A percentile compares a stretch with the other conserved stretches of the same genome.
Evolutionary conservation across 2,113 vertebrate genomes (phyloP).

Genomic region (Beaufortia kweichowensis): DNA sequence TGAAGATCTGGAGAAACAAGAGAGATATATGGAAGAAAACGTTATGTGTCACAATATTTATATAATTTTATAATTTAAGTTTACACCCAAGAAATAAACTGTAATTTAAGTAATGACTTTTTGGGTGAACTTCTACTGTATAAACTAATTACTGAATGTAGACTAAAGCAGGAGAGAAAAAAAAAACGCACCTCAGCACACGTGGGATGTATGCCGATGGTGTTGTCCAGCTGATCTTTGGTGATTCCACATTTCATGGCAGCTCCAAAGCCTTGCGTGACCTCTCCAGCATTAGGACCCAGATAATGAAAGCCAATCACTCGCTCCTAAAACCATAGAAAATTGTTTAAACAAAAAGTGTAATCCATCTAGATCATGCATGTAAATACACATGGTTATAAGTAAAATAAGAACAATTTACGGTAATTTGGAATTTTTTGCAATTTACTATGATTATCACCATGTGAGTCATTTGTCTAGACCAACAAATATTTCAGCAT

Average conservation of each 20-base stretch:
- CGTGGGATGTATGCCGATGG: conserved; percentile 95
- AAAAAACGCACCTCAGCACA: conserved; percentile 84
- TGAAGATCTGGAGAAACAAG: conserved; percentile 80
- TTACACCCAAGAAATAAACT: too few relatives aligned
- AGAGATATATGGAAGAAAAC: background rate
- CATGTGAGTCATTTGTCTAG: too few relatives aligned
- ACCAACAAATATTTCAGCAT: too few relatives aligned
- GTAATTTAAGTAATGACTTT: too few relatives aligned
- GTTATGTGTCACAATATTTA: too few relatives aligned
- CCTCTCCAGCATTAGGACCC: conserved; percentile 93
- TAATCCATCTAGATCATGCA: background rate
- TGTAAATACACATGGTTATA: too few relatives aligned
- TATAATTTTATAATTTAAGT: too few relatives aligned
- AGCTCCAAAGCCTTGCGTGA: conserved; percentile 90
- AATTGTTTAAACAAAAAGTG: background rate
- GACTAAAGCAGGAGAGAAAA: background rate
- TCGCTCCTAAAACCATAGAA: conserved; percentile 74
- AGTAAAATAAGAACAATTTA: too few relatives aligned
- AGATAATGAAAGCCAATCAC: conserved; percentile 93
- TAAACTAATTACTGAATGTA: background rate
- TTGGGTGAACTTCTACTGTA: too few relatives aligned
- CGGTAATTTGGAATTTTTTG: background rate
- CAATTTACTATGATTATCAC: too few relatives aligned
- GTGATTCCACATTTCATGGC: conserved; percentile 95
- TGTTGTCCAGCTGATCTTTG: conserved; percentile 85